A percentile compares a stretch with the other conserved stretches of the same genome.
These are phyloP conservation scores for Tipula vernalis DNA, from an alignment of 2,888 invertebrate species.

Conservation along the genomic window DNA sequence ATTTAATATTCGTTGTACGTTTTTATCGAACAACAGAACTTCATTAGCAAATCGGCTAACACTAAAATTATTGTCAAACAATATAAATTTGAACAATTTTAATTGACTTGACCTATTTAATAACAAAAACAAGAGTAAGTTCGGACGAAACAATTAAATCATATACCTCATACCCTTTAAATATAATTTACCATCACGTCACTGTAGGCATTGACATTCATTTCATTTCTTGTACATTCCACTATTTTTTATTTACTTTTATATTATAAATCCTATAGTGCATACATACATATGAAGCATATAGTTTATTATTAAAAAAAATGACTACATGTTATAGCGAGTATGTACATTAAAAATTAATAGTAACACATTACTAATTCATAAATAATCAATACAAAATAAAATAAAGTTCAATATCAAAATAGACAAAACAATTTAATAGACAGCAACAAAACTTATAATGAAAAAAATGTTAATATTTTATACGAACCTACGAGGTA, in stretches of 20 bases:
- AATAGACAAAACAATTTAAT: background rate
- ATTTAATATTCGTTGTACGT: too few relatives aligned
- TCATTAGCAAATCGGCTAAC: background rate
- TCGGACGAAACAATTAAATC: background rate
- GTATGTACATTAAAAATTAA: background rate
- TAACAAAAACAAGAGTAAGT: background rate
- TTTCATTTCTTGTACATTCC: background rate
- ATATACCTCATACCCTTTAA: background rate
- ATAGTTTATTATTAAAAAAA: background rate
- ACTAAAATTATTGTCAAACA: background rate
- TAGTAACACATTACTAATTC: background rate
- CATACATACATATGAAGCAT: background rate
- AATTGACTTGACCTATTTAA: background rate
- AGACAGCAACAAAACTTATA: background rate
- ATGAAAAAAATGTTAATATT: background rate
- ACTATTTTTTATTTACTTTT: background rate
- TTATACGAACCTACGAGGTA: conserved; percentile 57
- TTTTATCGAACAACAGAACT: background rate
- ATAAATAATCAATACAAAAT: background rate
- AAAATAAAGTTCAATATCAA: background rate
- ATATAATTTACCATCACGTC: background rate
- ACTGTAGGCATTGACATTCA: background rate
- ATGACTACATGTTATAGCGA: background rate
- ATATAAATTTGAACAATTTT: background rate
- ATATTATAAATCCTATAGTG: background rate